Base-by-base conservation (phyloP, 1,140 invertebrate genomes). In the Onthophagus taurus region DNA sequence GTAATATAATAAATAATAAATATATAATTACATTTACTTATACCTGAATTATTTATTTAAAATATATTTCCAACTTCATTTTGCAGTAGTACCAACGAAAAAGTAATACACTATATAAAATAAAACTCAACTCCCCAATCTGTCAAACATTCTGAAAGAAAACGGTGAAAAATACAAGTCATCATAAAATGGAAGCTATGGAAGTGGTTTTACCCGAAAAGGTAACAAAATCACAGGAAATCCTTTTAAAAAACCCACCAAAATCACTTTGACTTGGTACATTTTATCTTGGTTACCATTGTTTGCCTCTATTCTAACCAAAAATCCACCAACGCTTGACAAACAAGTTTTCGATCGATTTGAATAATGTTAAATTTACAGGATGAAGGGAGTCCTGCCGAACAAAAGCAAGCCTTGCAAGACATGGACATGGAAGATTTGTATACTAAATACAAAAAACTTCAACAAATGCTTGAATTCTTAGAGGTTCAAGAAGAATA, bases 401-500 rank as follows among this genome's bases (percentile, higher is more conserved):
- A 81, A 52, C 70, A 68, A 21, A 61, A 62, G 33, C 72, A 70
- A 53, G 71, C 68, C 21, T 64, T 77, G 31, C 85, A 93, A 60
- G 86, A 88, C 57, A 61, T 85, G 43, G 89, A 92, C 65, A 72
- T 84, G 16, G 88, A 92, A 68, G 90, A 94, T 76, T 70, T 94
- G 21, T 97, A 94, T 62, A 92, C 89, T 12, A 92, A 89, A 68
- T 95, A 89, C 57, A 95, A 94, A 88, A 96, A 96, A 81, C 69
- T 93, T 1, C 84, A 91, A 65, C 72, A 83, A 50, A 85, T 91
- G 67, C 63, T 94, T n/a, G 87, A 93, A 65, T 92, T 92, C 67
- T 66, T 93, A 2, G 80, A 89, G 61, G 89, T 94, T 14, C 89
- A 93, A 70, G 89, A 94, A 68, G 88, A 91, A 53, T 93, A 93